A percentile compares a stretch with the other conserved stretches of the same genome.
phyloP scores from a whole-genome alignment of 2,888 invertebrate genomes.

The Andrena bicolor region DNA sequence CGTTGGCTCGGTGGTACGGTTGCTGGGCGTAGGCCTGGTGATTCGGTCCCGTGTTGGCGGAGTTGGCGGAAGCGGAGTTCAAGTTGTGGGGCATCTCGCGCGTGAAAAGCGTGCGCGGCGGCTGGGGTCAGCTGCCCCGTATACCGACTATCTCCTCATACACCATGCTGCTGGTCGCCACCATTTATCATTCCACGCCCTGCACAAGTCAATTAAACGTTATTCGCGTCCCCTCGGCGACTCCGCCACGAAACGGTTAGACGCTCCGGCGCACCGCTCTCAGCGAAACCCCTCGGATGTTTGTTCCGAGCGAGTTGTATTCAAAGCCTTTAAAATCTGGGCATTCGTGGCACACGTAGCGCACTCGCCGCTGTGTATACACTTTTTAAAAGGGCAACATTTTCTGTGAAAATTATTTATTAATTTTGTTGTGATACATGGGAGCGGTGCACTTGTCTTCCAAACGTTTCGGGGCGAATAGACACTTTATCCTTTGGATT shows the following conservation, averaged over 20 bases:
- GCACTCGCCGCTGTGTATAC: too few relatives aligned
- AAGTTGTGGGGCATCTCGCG: conserved; percentile 84
- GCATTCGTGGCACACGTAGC: too few relatives aligned
- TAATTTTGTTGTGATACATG: too few relatives aligned
- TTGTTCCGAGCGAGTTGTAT: too few relatives aligned
- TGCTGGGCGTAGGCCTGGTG: conserved; percentile 81
- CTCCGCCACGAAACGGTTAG: neutral
- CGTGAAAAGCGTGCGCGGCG: conserved; percentile 83
- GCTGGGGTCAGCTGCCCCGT: conserved; percentile 86
- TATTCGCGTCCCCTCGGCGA: neutral
- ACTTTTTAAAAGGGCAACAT: too few relatives aligned
- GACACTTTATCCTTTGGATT: too few relatives aligned
- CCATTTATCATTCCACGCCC: conserved; percentile 80
- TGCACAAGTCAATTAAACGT: conserved; percentile 30
- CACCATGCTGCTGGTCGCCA: conserved; percentile 84
- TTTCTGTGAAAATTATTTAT: too few relatives aligned
- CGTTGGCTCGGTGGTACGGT: conserved; percentile 74
- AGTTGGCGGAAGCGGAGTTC: conserved; percentile 82
- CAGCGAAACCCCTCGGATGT: too few relatives aligned
- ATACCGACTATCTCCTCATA: conserved; percentile 85
- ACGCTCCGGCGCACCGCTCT: neutral
- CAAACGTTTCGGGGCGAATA: too few relatives aligned
- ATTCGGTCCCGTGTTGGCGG: conserved; percentile 81
- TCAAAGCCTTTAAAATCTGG: too few relatives aligned
- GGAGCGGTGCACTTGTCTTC: too few relatives aligned